A percentile compares a stretch with the other conserved stretches of the same genome.
Conservation (phyloP, 2,113 vertebrate genomes). For the Cochlearius cochlearius region DNA sequence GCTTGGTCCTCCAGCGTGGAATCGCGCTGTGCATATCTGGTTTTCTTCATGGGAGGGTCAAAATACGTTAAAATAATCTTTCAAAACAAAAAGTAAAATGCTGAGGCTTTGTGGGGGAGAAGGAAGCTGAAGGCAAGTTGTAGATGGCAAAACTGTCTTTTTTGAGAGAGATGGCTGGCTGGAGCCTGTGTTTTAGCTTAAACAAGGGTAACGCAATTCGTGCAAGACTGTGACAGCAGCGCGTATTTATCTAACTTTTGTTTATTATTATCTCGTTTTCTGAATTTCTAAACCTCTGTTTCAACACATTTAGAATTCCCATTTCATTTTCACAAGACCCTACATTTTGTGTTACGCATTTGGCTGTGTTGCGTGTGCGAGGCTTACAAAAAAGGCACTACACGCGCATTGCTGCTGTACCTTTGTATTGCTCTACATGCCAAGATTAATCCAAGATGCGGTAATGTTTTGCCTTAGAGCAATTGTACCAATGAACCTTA, state of each 20-base stretch:
- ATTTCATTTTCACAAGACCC: neutral
- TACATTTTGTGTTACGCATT: neutral
- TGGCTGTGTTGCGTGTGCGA: neutral
- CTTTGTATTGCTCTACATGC: constrained; percentile 46
- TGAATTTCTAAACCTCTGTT: constrained; percentile 5
- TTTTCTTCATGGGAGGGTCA: neutral
- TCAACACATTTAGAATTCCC: constrained; percentile 17
- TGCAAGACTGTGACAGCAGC: neutral
- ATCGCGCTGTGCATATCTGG: neutral
- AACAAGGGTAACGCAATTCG: neutral
- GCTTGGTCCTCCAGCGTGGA: neutral
- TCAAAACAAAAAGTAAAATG: neutral
- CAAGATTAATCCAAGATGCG: constrained; percentile 53
- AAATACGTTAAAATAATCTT: neutral
- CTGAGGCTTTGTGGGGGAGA: neutral
- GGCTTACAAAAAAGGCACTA: neutral
- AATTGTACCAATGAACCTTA: constrained; percentile 63
- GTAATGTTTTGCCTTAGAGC: constrained; percentile 62
- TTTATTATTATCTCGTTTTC: constrained; percentile 17
- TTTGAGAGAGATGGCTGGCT: neutral
- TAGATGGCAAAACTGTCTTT: neutral
- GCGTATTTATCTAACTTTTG: constrained; percentile 12
- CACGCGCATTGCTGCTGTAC: neutral
- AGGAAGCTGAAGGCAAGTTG: neutral
- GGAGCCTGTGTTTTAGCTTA: neutral